A percentile compares a stretch with the other conserved stretches of the same genome.
Conservation (phyloP, 2,888 invertebrate species). For the Galerucella calmariensis region DNA sequence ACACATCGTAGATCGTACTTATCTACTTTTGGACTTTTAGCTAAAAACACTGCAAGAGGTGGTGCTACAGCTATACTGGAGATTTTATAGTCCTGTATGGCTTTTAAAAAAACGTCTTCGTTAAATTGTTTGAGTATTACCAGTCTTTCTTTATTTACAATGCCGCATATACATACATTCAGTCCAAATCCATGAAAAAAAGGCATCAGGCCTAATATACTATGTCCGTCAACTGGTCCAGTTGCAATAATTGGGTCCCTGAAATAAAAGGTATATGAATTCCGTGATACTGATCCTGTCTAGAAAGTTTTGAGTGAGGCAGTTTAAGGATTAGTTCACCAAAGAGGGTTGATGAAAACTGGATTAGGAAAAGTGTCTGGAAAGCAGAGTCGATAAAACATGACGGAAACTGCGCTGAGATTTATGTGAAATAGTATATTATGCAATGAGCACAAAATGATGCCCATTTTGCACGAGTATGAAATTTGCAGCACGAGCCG, state of each 20-base stretch:
- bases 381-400: no score
- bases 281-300: neutral
- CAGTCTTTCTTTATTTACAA: constrained; percentile 66
- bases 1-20: constrained; percentile 80
- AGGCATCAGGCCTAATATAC: constrained; percentile 74
- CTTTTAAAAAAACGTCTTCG: constrained; percentile 71
- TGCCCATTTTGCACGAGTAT: no score
- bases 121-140: constrained; percentile 73
- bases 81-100: constrained; percentile 76
- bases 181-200: constrained; percentile 87
- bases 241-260: constrained; percentile 1
- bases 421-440: no score
- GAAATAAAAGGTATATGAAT: neutral
- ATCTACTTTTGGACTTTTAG: constrained; percentile 81
- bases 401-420: no score
- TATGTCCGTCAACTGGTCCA: constrained; percentile 6
- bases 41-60: constrained; percentile 83
- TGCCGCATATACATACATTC: constrained; percentile 70
- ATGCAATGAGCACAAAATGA: no score
- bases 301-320: no score
- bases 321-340: no score
- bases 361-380: no score
- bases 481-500: no score
- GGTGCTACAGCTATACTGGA: constrained; percentile 73
- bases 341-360: no score